Conservation (phyloP, 2,888 invertebrate genomes). For the Aporophyla nigra region DNA sequence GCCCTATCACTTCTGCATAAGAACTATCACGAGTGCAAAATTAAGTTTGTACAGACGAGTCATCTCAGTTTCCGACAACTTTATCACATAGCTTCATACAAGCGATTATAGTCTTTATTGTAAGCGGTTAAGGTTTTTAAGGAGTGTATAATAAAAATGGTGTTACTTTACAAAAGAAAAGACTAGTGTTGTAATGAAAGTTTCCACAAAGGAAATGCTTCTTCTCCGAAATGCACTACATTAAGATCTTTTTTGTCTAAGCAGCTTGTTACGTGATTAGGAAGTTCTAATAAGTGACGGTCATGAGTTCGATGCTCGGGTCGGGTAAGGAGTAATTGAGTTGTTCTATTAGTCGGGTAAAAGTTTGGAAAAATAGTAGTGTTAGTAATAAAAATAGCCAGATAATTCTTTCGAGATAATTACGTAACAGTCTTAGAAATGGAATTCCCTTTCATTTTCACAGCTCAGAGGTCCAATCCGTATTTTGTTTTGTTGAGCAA, state of each 20-base stretch:
- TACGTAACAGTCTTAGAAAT: too few species aligned
- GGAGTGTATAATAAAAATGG: constrained; percentile 19
- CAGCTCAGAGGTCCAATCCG: too few species aligned
- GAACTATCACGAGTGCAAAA: constrained; percentile 34
- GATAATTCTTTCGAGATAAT: too few species aligned
- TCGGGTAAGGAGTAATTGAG: constrained; percentile 11
- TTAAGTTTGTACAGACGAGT: constrained; percentile 43
- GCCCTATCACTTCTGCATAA: constrained; percentile 3
- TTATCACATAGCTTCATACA: neutral
- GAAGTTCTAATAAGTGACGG: constrained; percentile 16
- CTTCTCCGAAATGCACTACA: constrained; percentile 40
- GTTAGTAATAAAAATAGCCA: neutral
- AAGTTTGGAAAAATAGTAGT: neutral
- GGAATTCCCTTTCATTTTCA: too few species aligned
- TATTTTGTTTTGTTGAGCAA: too few species aligned
- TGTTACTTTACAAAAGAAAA: constrained; percentile 48
- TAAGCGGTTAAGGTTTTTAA: neutral
- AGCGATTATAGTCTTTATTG: constrained; percentile 24
- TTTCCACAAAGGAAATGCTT: constrained; percentile 53
- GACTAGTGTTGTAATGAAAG: constrained; percentile 53
- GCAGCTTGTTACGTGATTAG: constrained; percentile 25
- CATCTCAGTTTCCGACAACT: constrained; percentile 45
- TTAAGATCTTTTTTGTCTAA: constrained; percentile 34
- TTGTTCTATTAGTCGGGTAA: neutral
- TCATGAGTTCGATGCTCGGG: constrained; percentile 10